Evolutionary conservation across 1,140 invertebrate species (phyloP), one percentile per base, ranked within the genome.

Genomic region (Caenorhabditis inopinata): DNA sequence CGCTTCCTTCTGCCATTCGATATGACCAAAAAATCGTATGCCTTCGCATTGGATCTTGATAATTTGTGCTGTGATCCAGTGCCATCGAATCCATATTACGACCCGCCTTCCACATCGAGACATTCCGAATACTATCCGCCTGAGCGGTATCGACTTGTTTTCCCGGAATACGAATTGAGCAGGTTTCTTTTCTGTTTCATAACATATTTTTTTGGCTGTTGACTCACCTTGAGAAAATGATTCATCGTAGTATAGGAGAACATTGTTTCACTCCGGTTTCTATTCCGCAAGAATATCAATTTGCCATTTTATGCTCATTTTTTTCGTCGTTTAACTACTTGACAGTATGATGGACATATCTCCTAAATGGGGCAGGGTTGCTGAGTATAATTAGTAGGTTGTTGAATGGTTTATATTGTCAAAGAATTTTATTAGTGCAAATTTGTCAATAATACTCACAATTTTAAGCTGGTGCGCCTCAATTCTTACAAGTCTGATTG

Each of bases 121-220:
- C 25, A 68, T 27, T 68, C 25, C 38, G 58, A 14, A 27, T 53
- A 53, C 23, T 53, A 53, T 25, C 49, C 58, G 7, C 32, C 58
- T 2, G 0, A 1, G 6, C 5, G 21, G 16, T 1, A 16, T 2
- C 29, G 58, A 38, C 35, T 42, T 21, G 29, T 68, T 68, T 68
- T 68, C 21, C 58, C 58, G 58, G 58, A 68, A 68, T 68, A 68
- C 32, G 58, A 68, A 68, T 42, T 68, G 58, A 68, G 32, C 58
- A 68, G 58, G 58, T 68, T 68, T 68, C 32, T 18, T 32, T 42
- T 9, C 38, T 68, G 32, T 68, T 27, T 38, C 25, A 38, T 38
- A 68, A 68, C 32, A 68, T 32, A 21, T 16, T 23, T 25, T 18
- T n/a, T n/a, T n/a, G n/a, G 2, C 7, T 12, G 11, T 27, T 68